Evolutionary conservation across 2,797 vertebrate species (phyloP).

Genomic region (Coreius guichenoti): DNA sequence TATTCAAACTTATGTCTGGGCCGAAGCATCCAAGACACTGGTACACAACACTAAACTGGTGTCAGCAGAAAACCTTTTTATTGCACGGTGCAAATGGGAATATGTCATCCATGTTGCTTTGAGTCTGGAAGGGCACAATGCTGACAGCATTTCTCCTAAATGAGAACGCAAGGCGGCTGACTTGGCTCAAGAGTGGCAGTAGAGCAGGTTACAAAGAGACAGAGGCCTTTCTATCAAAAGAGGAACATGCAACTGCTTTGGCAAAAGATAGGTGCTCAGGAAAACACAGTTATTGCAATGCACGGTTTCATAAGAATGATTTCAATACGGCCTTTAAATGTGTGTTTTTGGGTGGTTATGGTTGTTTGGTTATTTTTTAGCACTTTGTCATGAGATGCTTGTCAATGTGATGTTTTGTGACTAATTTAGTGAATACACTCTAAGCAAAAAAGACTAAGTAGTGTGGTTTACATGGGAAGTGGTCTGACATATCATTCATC

Average conservation of each 20-base stretch:
- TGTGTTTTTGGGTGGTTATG: background rate
- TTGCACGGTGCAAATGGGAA: conserved; percentile 12
- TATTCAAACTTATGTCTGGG: conserved; percentile 13
- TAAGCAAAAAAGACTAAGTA: conserved; percentile 26
- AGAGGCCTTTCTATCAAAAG: conserved; percentile 22
- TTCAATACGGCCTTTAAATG: background rate
- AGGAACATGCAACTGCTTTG: conserved; percentile 31
- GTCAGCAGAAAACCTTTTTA: conserved; percentile 28
- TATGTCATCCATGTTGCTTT: conserved; percentile 15
- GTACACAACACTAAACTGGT: conserved; percentile 16
- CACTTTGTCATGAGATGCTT: conserved; percentile 29
- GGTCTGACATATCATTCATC: conserved; percentile 41
- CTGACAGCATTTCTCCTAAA: background rate
- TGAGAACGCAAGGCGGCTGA: background rate
- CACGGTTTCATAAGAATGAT: conserved; percentile 4
- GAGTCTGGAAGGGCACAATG: background rate
- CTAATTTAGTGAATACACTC: conserved; percentile 23
- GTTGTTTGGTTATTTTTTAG: background rate
- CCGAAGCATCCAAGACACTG: background rate
- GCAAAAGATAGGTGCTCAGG: conserved; percentile 5
- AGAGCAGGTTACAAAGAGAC: conserved; percentile 4
- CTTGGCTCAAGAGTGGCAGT: background rate
- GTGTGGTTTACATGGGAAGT: conserved; percentile 51
- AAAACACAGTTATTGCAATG: conserved; percentile 27
- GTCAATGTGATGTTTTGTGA: conserved; percentile 31